Percentiles rank a stretch among this genome's conserved stretches.
Evolutionary conservation across 2,113 vertebrate genomes (phyloP).

Genomic region (Petrocephalus microphthalmus): DNA sequence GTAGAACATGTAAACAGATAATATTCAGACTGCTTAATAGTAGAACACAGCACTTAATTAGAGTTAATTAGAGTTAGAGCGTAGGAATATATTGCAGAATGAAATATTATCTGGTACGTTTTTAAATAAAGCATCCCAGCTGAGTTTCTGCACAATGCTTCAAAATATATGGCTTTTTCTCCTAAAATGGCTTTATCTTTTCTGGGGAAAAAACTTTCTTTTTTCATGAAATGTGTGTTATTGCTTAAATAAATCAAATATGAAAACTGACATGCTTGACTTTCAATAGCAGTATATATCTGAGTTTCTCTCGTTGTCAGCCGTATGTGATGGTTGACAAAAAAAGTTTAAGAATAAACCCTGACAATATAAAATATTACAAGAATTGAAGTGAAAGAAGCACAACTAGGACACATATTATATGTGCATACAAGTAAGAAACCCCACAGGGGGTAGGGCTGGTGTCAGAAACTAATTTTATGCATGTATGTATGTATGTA

Average conservation of each 20-base stretch:
- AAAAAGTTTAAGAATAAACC: background rate
- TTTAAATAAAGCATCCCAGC: background rate
- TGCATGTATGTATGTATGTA: too few relatives aligned
- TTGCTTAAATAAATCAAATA: background rate
- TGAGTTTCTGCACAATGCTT: background rate
- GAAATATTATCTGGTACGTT: background rate
- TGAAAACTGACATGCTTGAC: background rate
- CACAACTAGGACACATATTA: background rate
- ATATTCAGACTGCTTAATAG: background rate
- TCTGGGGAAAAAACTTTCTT: background rate
- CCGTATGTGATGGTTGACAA: background rate
- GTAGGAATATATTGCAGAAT: background rate
- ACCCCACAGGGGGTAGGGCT: background rate
- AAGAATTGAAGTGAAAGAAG: conserved; percentile 6
- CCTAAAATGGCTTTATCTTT: background rate
- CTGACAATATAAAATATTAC: conserved; percentile 8
- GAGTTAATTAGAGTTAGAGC: background rate
- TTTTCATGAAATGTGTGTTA: background rate
- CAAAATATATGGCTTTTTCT: background rate
- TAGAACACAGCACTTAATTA: background rate
- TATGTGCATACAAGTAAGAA: conserved; percentile 7
- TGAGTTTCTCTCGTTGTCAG: background rate
- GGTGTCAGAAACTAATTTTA: conserved; percentile 13
- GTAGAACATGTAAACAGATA: background rate
- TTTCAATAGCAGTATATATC: background rate